These are phyloP conservation scores for Dolichopus griseipennis DNA, from an alignment of 2,888 invertebrate genomes.

Conservation along the genomic window DNA sequence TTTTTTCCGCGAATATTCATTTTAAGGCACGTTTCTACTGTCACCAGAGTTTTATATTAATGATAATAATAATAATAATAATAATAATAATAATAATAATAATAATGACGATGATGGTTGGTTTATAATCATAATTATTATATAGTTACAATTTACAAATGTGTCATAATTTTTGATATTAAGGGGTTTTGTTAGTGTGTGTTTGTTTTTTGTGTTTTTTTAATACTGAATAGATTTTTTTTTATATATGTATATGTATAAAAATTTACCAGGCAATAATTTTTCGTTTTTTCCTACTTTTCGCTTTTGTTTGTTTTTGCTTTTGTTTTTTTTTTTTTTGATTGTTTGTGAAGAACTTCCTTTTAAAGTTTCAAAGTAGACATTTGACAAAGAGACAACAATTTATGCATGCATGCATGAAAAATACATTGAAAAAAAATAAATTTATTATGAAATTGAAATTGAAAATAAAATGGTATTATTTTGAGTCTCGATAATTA, in stretches of 20 bases:
- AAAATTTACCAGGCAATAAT: neutral
- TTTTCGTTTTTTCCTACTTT: neutral
- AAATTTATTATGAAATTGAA: too few relatives aligned
- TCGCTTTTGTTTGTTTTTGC: neutral
- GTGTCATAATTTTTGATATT: neutral
- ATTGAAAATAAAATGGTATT: too few relatives aligned
- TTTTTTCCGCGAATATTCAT: neutral
- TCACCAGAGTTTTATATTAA: neutral
- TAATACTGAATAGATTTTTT: neutral
- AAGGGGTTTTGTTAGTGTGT: too few relatives aligned
- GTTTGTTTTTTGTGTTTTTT: neutral
- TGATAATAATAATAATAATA: neutral
- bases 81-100: neutral
- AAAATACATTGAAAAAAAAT: neutral
- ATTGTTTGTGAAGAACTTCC: neutral
- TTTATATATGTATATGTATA: too few relatives aligned
- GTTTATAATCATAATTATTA: neutral
- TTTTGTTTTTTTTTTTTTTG: neutral
- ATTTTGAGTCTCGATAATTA: too few relatives aligned
- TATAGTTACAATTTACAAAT: neutral
- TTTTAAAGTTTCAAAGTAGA: neutral
- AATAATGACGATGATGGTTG: neutral
- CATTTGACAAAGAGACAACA: neutral
- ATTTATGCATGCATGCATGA: neutral
- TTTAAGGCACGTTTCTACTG: neutral